Conservation (phyloP, 2,113 vertebrate genomes). For the Sinocyclocheilus maitianheensis region DNA sequence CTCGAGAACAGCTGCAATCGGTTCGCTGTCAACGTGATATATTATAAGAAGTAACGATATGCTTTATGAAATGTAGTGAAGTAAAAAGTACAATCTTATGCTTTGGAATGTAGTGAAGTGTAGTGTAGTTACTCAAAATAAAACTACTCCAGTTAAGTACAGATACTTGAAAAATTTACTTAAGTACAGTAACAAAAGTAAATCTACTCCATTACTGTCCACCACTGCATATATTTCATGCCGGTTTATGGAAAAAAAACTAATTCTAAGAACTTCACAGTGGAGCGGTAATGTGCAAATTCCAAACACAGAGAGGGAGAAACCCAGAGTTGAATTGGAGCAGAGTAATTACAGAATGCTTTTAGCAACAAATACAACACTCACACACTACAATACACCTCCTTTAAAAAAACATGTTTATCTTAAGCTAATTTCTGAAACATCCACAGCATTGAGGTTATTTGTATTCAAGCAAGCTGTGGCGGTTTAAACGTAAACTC, state of each 20-base stretch:
- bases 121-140: too few relatives aligned
- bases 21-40: too few relatives aligned
- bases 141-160: too few relatives aligned
- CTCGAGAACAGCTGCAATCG: too few relatives aligned
- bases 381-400: not conserved
- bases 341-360: not conserved
- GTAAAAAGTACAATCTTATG: too few relatives aligned
- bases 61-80: too few relatives aligned
- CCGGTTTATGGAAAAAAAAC: not conserved
- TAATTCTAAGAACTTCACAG: not conserved
- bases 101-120: too few relatives aligned
- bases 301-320: not conserved
- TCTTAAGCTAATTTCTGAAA: not conserved
- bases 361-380: not conserved
- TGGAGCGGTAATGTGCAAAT: not conserved
- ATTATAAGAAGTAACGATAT: too few relatives aligned
- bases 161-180: too few relatives aligned
- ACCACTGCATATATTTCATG: not conserved
- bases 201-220: too few relatives aligned
- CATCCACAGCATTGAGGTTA: slow-evolving; percentile 15
- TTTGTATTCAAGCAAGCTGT: slow-evolving; percentile 35
- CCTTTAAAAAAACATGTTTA: slow-evolving; percentile 20
- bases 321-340: not conserved
- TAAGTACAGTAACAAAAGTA: too few relatives aligned
- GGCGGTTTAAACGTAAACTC: slow-evolving; percentile 33